Evolutionary conservation across 1,140 invertebrate species (phyloP).

Genomic region (Gryon sp.): DNA sequence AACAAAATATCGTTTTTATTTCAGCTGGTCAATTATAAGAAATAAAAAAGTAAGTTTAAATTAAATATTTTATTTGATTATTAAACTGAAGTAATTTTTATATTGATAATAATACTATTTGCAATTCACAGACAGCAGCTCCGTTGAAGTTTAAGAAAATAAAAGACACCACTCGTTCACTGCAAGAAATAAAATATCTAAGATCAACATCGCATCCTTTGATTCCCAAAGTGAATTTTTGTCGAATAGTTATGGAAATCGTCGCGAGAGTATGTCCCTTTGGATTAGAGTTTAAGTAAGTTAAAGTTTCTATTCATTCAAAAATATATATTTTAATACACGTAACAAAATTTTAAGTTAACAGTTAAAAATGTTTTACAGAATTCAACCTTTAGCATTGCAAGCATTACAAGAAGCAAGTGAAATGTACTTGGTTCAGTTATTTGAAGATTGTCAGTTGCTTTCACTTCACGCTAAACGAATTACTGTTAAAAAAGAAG

Average conservation of each 20-base stretch:
- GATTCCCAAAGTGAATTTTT: conserved; percentile 6
- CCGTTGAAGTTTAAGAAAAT: not conserved
- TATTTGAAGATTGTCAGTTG: conserved; percentile 87
- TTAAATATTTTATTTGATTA: no score
- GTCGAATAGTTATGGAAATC: not conserved
- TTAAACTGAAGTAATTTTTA: no score
- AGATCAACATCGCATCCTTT: not conserved
- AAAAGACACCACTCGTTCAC: not conserved
- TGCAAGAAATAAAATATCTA: conserved; percentile 16
- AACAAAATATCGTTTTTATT: no score
- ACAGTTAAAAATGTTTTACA: no score
- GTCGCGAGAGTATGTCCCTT: not conserved
- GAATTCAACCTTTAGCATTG: conserved; percentile 81
- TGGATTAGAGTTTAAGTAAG: not conserved
- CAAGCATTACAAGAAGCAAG: conserved; percentile 84
- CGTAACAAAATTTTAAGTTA: not conserved
- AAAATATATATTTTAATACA: not conserved
- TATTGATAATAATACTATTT: not conserved
- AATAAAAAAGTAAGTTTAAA: no score
- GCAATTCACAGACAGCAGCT: no score
- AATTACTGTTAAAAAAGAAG: conserved; percentile 87
- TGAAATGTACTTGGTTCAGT: conserved; percentile 87
- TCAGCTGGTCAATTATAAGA: no score
- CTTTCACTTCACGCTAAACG: conserved; percentile 86
- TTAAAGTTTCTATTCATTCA: not conserved